Evolutionary conservation across 2,113 vertebrate genomes (phyloP).

Genomic region (Percina caprodes): DNA sequence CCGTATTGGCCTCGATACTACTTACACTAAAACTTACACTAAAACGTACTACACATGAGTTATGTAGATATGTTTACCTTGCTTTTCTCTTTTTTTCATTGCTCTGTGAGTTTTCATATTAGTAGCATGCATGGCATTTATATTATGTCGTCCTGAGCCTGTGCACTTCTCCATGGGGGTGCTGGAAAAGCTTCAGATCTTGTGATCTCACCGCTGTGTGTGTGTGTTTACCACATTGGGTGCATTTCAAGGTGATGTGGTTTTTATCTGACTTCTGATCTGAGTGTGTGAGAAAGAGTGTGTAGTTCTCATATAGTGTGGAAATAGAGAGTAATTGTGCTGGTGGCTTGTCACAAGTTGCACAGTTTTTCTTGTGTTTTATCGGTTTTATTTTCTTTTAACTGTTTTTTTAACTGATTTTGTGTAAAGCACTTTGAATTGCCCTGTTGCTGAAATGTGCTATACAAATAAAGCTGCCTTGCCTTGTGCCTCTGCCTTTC

Average conservation of each 20-base stretch:
- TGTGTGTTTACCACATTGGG: constrained; percentile 12
- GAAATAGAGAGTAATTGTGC: constrained; percentile 16
- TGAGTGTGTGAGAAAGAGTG: constrained; percentile 1
- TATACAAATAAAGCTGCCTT: too few species aligned
- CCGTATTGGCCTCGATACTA: not conserved
- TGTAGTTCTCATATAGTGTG: not conserved
- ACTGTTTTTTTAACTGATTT: too few species aligned
- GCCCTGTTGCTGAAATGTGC: too few species aligned
- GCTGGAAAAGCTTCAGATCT: constrained; percentile 6
- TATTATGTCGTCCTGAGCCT: not conserved
- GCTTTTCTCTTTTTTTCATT: not conserved
- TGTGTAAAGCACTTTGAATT: too few species aligned
- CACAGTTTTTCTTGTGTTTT: not conserved
- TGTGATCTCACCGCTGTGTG: constrained; percentile 8
- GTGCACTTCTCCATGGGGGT: not conserved
- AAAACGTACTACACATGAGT: not conserved
- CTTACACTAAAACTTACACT: too few species aligned
- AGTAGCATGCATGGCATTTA: not conserved
- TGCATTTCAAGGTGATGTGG: constrained; percentile 37
- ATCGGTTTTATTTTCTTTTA: too few species aligned
- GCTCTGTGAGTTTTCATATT: not conserved
- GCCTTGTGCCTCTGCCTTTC: not conserved
- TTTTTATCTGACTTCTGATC: constrained; percentile 17
- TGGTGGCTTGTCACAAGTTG: constrained; percentile 21
- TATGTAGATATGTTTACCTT: not conserved